phyloP scores from a whole-genome alignment of 2,113 vertebrate genomes.

The Atherinomorus stipes region DNA sequence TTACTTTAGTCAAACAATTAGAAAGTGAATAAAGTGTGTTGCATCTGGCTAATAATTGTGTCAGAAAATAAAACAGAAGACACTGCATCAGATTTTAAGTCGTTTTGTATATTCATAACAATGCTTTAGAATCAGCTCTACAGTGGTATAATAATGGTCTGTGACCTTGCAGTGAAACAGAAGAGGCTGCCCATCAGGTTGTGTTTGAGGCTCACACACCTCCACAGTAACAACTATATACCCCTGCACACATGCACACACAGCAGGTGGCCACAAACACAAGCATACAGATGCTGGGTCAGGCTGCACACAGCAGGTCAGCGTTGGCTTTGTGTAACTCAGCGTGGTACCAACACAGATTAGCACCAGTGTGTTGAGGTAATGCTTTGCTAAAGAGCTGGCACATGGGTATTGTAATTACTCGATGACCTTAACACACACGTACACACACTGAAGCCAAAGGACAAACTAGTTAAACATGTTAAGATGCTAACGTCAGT shows the following conservation, averaged over 20 bases:
- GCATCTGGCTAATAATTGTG: too few relatives aligned
- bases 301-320: conserved; percentile 72
- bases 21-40: too few relatives aligned
- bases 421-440: conserved; percentile 59
- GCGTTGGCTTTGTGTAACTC: conserved; percentile 65
- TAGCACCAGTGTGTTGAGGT: conserved; percentile 65
- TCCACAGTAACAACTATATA: conserved; percentile 16
- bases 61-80: too few relatives aligned
- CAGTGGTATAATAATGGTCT: conserved; percentile 22
- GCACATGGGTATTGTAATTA: conserved; percentile 58
- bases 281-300: conserved; percentile 75
- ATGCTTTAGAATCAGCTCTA: neutral
- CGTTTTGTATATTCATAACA: neutral
- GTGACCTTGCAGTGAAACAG: conserved; percentile 54
- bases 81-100: neutral
- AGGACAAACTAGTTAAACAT: neutral
- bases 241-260: conserved; percentile 20
- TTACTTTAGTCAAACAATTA: too few relatives aligned
- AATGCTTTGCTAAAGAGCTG: conserved; percentile 61
- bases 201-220: conserved; percentile 25
- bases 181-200: conserved; percentile 43
- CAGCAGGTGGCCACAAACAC: conserved; percentile 70
- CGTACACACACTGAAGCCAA: conserved; percentile 23
- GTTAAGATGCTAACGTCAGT: neutral
- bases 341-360: conserved; percentile 64